These are phyloP conservation scores for Bubalus kerabau DNA, from an alignment of 2,113 vertebrate genomes.

Conservation along the genomic window DNA sequence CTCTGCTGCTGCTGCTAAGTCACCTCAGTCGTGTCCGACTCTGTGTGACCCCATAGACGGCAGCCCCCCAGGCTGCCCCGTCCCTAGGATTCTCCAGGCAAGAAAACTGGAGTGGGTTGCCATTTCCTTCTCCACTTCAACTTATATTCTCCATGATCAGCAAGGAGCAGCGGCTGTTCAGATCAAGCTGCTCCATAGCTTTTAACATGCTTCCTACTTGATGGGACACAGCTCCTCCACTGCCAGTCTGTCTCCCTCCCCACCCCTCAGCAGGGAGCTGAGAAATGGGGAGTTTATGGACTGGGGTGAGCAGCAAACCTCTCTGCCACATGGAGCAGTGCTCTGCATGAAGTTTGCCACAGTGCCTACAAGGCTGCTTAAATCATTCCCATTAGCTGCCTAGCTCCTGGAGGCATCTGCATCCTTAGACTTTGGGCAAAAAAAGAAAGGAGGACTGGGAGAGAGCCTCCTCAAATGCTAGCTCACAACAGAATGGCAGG, in stretches of 20 bases:
- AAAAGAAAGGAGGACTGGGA: neutral
- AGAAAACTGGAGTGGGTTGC: no score
- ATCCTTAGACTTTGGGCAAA: neutral
- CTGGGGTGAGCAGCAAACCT: neutral
- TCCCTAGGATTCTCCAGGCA: no score
- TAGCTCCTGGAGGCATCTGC: neutral
- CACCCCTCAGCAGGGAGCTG: neutral
- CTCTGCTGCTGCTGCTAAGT: neutral
- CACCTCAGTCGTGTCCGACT: no score
- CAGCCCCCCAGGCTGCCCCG: no score
- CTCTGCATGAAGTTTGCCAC: neutral
- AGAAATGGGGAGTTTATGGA: neutral
- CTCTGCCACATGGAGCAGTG: neutral
- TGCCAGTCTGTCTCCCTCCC: neutral
- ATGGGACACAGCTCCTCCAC: neutral
- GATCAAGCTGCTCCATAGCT: neutral
- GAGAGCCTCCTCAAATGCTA: neutral
- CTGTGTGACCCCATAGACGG: no score
- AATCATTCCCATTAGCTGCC: neutral
- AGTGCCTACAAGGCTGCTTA: neutral
- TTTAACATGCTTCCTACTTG: neutral
- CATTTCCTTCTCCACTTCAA: neutral
- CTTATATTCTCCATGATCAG: neutral
- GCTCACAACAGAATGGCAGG: neutral
- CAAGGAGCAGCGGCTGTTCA: neutral